Evolutionary conservation across 2,797 vertebrate genomes (phyloP).

Genomic region (Pitangus sulphuratus): DNA sequence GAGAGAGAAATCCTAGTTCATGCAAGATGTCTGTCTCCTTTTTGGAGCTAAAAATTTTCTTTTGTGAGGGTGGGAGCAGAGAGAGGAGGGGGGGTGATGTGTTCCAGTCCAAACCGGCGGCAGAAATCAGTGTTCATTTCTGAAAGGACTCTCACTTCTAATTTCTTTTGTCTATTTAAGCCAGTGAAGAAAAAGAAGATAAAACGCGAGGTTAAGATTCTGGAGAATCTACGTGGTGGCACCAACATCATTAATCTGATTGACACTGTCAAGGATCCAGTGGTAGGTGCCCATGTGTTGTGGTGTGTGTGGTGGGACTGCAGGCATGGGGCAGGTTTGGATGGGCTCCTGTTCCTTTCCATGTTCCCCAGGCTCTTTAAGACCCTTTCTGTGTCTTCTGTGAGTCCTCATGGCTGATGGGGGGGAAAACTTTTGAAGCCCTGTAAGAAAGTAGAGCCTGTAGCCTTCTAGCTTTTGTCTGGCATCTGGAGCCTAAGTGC

Average conservation of each 20-base stretch:
- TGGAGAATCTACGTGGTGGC: constrained; percentile 95
- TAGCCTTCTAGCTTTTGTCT: not conserved
- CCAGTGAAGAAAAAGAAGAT: constrained; percentile 99
- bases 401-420: not conserved
- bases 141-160: constrained; percentile 76
- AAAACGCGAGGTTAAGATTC: constrained; percentile 98
- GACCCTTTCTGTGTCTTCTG: accelerated
- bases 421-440: not conserved
- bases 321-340: not conserved
- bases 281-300: constrained; percentile 82
- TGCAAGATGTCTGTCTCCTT: not conserved
- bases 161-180: constrained; percentile 84
- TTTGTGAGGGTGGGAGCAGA: not conserved
- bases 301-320: not conserved
- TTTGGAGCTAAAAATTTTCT: not conserved
- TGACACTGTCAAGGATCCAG: constrained; percentile 97
- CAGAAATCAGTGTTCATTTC: constrained; percentile 2
- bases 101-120: not conserved
- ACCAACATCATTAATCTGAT: constrained; percentile 98
- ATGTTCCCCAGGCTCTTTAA: not conserved
- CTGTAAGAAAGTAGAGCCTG: not conserved
- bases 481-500: not conserved
- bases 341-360: not conserved
- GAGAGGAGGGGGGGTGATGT: not conserved
- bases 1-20: not conserved